Base-by-base conservation (phyloP, 2,888 invertebrate species). In the Drosophila fungiperda region DNA sequence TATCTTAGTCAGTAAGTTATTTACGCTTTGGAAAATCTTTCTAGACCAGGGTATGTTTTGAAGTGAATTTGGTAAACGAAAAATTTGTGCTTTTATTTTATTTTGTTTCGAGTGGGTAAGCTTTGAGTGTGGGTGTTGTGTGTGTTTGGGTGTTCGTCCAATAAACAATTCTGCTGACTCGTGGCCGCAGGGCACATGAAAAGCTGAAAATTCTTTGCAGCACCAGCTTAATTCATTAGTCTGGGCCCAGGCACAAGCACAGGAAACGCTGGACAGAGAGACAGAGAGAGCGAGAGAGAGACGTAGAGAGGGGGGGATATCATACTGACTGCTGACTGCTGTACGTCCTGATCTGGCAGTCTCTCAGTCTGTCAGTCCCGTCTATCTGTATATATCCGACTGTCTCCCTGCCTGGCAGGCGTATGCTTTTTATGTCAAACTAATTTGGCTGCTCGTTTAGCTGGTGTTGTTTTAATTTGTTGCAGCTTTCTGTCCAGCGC, bases 401-500 rank as follows among this genome's bases (percentile, higher is more conserved):
- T 48, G 52, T 49, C 36, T 64, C 32, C 33, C 70, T 57, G 82
- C 66, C 61, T 69, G 68, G 58, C 70, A 61, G 68, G 69, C 80
- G 64, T 80, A 73, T 74, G 77, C 79, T 81, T 89, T 89, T 89
- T 74, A 89, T 89, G 87, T 82, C 85, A 82, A 87, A 87, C 86
- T 90, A 86, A 87, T 90, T 90, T 88, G 78, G 80, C 76, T 86
- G 88, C 83, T 83, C 83, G 87, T 81, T 87, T 71, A 65, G 83
- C 78, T 85, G 89, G 89, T 83, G 90, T 79, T 88, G 90, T 78
- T 86, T 89, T 86, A 85, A 87, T 85, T 89, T 83, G 88, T 62
- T 61, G 66, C 71, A 68, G 64, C 60, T 64, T 65, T 76, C 20
- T 3, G 32, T 29, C 40, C 32, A 32, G 20, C 32, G 42, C 32